A percentile compares a stretch with the other conserved stretches of the same genome.
These are phyloP conservation scores for Chloroceryle inda DNA, from an alignment of 2,797 vertebrate species.

Conservation along the genomic window DNA sequence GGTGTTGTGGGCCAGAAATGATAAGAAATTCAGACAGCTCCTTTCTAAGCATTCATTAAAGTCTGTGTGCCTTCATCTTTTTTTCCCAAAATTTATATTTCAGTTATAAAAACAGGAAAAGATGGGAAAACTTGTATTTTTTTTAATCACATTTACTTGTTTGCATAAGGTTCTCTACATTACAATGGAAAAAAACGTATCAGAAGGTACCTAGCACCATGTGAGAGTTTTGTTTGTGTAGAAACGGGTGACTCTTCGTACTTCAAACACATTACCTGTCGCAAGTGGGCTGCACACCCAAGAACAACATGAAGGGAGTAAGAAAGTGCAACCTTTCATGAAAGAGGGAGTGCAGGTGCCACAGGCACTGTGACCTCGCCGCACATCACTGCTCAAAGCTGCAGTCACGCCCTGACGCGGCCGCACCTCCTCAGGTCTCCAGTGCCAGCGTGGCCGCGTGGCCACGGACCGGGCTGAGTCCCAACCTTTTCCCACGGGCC, in stretches of 20 bases:
- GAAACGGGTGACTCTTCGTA: neutral
- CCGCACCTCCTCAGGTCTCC: fast-evolving
- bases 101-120: neutral
- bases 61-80: neutral
- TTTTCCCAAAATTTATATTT: neutral
- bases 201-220: neutral
- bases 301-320: fast-evolving
- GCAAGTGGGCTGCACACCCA: neutral
- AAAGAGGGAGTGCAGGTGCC: fast-evolving
- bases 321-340: neutral
- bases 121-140: neutral
- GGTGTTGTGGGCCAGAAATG: constrained; percentile 72
- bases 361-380: fast-evolving
- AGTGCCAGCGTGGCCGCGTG: fast-evolving
- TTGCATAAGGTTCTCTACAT: neutral
- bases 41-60: neutral
- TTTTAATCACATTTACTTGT: neutral
- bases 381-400: fast-evolving
- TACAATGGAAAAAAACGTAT: neutral
- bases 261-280: neutral
- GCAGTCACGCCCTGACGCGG: fast-evolving
- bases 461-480: fast-evolving
- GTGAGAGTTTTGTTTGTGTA: neutral
- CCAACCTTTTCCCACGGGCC: fast-evolving
- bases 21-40: neutral